These are phyloP conservation scores for Rutpela maculata DNA, from an alignment of 2,888 invertebrate species.

Conservation along the genomic window DNA sequence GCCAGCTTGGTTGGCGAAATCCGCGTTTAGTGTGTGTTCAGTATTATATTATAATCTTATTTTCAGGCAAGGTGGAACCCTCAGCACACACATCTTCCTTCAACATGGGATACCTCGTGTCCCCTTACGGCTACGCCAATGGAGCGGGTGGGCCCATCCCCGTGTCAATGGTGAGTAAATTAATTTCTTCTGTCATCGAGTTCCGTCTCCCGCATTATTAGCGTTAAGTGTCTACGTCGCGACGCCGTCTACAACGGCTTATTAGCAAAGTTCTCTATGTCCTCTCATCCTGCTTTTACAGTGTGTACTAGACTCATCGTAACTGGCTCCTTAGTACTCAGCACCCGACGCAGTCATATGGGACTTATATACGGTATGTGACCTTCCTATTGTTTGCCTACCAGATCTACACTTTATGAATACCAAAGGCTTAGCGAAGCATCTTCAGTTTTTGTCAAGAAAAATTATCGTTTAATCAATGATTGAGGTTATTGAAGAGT, in stretches of 20 bases:
- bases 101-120: constrained; percentile 95
- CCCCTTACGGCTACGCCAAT: constrained; percentile 92
- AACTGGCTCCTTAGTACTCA: constrained; percentile 17
- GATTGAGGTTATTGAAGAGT: not conserved
- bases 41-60: constrained; percentile 41
- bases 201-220: constrained; percentile 25
- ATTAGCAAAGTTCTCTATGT: constrained; percentile 30
- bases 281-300: constrained; percentile 13
- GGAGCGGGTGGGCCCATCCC: constrained; percentile 90
- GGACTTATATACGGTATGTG: constrained; percentile 17
- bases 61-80: constrained; percentile 87
- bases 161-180: constrained; percentile 89
- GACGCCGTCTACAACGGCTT: constrained; percentile 23
- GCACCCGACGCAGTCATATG: not conserved
- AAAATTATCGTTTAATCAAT: not conserved
- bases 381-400: constrained; percentile 21
- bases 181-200: not conserved
- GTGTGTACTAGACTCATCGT: constrained; percentile 11
- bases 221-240: constrained; percentile 21
- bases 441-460: not conserved
- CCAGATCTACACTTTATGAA: not conserved
- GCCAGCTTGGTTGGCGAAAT: not conserved
- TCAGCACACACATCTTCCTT: constrained; percentile 87
- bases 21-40: too few species aligned
- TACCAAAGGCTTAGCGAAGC: not conserved